Conservation (phyloP, 2,113 vertebrate genomes). For the Cinclus mexicanus region DNA sequence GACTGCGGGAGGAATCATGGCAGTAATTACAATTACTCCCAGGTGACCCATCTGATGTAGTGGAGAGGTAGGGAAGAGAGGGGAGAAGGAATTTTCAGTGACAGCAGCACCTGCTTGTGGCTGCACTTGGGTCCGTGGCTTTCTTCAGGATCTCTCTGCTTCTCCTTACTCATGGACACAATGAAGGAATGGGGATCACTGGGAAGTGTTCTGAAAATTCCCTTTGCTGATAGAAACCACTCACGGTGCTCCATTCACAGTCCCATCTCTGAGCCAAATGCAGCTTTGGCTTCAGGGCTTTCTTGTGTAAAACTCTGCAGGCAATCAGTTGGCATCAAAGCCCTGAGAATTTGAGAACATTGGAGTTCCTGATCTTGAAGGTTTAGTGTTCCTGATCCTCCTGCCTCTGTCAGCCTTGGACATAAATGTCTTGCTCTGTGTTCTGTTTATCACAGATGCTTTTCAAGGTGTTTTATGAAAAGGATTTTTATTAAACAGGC, state of each 20-base stretch:
- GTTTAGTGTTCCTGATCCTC: neutral
- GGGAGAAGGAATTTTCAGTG: neutral
- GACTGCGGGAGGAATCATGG: neutral
- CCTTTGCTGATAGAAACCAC: neutral
- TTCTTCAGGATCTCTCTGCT: neutral
- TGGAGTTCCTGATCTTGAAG: constrained; percentile 20
- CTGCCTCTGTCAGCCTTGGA: neutral
- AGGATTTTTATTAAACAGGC: constrained; percentile 29
- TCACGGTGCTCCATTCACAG: neutral
- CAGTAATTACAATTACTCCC: neutral
- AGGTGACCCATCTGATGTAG: neutral
- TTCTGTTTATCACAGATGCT: constrained; percentile 46
- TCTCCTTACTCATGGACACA: neutral
- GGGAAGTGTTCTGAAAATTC: neutral
- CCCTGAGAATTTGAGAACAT: neutral
- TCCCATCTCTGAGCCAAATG: neutral
- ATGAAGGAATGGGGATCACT: neutral
- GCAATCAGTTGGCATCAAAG: neutral
- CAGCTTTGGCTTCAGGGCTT: neutral
- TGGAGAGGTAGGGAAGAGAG: neutral
- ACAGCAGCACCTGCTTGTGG: constrained; percentile 14
- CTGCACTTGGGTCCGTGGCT: neutral
- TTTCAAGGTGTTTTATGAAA: constrained; percentile 33
- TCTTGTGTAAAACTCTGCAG: neutral
- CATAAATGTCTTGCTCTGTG: constrained; percentile 9